Percentiles rank a stretch among this genome's conserved stretches.
Evolutionary conservation across 2,113 vertebrate genomes (phyloP).

Genomic region (Chitala chitala): DNA sequence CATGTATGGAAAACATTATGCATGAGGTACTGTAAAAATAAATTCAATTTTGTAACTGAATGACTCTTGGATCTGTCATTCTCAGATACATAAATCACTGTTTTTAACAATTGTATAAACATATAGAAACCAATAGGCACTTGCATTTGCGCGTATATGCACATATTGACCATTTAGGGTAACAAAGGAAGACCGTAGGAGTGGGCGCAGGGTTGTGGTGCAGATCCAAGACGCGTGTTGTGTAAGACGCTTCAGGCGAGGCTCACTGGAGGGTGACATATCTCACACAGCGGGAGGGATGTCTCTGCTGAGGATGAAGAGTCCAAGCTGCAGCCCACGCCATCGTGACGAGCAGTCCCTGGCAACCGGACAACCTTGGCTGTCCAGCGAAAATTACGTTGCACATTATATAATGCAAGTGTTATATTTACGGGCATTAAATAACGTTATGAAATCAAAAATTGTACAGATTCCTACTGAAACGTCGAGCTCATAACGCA

Average conservation of each 20-base stretch:
- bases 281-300: not conserved
- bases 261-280: constrained; percentile 2
- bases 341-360: constrained; percentile 13
- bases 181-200: constrained; percentile 19
- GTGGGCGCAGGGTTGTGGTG: constrained; percentile 15
- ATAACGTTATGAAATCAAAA: not conserved
- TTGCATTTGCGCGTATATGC: constrained; percentile 4
- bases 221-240: constrained; percentile 4
- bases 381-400: not conserved
- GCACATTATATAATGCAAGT: not conserved
- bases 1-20: not conserved
- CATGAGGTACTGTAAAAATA: not conserved
- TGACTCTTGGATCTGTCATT: not conserved
- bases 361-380: not conserved
- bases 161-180: constrained; percentile 21
- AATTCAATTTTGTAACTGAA: not conserved
- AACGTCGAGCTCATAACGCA: not conserved
- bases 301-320: not conserved
- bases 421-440: not conserved
- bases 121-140: not conserved
- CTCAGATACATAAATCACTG: not conserved
- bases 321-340: constrained; percentile 11
- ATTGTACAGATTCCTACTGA: too few species aligned
- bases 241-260: not conserved
- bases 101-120: not conserved